Conservation (phyloP, 2,888 invertebrate genomes). For the Oconnorella tubifera region DNA sequence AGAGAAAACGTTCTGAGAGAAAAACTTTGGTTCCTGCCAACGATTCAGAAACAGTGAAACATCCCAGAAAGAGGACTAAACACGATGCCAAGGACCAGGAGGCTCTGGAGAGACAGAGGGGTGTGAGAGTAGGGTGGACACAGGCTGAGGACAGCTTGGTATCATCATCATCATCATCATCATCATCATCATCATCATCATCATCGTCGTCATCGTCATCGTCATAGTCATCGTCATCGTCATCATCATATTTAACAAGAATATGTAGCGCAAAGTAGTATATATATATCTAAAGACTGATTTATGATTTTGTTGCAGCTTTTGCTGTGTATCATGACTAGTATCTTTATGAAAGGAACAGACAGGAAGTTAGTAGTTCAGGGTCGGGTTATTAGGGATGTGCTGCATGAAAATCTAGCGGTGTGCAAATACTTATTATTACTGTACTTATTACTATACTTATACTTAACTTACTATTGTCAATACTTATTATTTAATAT, state of each 20-base stretch:
- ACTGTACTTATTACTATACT: no score
- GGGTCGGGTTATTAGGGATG: conserved; percentile 43
- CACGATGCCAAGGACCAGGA: conserved; percentile 65
- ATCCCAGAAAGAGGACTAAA: not conserved
- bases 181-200: not conserved
- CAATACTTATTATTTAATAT: no score
- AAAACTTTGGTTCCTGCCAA: no score
- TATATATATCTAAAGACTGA: no score
- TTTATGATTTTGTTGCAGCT: conserved; percentile 57
- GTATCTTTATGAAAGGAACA: conserved; percentile 57
- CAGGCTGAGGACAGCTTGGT: conserved; percentile 67
- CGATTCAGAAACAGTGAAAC: no score
- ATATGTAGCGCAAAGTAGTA: no score
- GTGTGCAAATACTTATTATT: no score
- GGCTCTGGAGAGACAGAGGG: conserved; percentile 64
- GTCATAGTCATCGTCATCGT: no score
- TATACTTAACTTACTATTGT: no score
- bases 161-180: conserved; percentile 11
- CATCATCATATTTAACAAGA: no score
- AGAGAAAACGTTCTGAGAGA: no score
- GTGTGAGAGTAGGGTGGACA: conserved; percentile 63
- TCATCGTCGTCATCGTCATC: no score
- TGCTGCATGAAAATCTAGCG: conserved; percentile 40
- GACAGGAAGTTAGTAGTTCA: conserved; percentile 7
- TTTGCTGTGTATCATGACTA: conserved; percentile 67